phyloP scores from a whole-genome alignment of 2,888 invertebrate genomes.

The Argyra leucocephala region DNA sequence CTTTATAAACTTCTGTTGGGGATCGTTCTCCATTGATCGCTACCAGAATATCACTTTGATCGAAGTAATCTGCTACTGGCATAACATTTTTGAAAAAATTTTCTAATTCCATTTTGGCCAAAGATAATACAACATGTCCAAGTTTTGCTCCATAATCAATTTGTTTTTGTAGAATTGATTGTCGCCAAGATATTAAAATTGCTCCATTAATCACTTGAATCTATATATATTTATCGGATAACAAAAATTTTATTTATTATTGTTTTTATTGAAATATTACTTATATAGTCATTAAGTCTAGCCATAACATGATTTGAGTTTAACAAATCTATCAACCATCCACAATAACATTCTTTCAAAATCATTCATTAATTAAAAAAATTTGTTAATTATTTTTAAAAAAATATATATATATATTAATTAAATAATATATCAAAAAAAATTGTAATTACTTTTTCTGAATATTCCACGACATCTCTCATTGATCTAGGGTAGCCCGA shows the following conservation, averaged over 20 bases:
- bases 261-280: too few species aligned
- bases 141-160: slow-evolving; percentile 83
- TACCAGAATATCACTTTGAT: slow-evolving; percentile 69
- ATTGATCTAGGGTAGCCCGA: slow-evolving; percentile 85
- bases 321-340: too few species aligned
- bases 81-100: slow-evolving; percentile 84
- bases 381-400: too few species aligned
- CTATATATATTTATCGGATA: slow-evolving; percentile 43
- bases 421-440: too few species aligned
- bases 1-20: slow-evolving; percentile 76
- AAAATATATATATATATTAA: too few species aligned
- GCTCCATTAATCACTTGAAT: slow-evolving; percentile 82
- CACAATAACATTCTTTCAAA: too few species aligned
- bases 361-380: background rate
- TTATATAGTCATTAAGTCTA: too few species aligned
- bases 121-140: slow-evolving; percentile 67
- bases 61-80: slow-evolving; percentile 85
- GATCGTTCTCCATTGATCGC: slow-evolving; percentile 79
- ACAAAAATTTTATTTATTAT: background rate
- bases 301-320: too few species aligned
- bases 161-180: slow-evolving; percentile 75
- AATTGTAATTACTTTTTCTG: slow-evolving; percentile 77
- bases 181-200: slow-evolving; percentile 76
- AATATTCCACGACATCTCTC: slow-evolving; percentile 85
- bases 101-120: slow-evolving; percentile 78